These are phyloP conservation scores for Clarias magur DNA, from an alignment of 2,113 vertebrate genomes.

Conservation along the genomic window DNA sequence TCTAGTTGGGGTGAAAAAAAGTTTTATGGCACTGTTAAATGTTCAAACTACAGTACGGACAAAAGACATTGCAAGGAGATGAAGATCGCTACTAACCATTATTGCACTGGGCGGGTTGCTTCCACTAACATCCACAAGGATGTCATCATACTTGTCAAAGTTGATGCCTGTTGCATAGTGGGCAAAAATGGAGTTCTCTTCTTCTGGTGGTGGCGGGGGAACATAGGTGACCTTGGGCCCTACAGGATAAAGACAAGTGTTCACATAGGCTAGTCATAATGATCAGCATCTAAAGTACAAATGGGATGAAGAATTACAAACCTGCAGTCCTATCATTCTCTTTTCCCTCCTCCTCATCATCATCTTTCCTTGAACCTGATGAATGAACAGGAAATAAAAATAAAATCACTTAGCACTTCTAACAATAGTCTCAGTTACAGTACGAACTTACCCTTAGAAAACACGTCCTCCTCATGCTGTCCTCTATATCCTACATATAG, in stretches of 20 bases:
- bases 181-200: constrained; percentile 84
- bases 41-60: not conserved
- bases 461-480: constrained; percentile 60
- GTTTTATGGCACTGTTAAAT: not conserved
- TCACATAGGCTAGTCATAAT: not conserved
- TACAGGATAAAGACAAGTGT: constrained; percentile 52
- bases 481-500: constrained; percentile 67
- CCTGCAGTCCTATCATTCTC: constrained; percentile 54
- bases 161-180: constrained; percentile 86
- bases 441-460: constrained; percentile 51
- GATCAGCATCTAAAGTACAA: not conserved
- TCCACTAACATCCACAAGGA: constrained; percentile 84
- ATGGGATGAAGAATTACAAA: not conserved
- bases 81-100: constrained; percentile 67
- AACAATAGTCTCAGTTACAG: not conserved
- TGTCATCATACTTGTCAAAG: constrained; percentile 93
- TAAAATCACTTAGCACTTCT: not conserved
- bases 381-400: not conserved
- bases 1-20: constrained; percentile 61
- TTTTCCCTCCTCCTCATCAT: not conserved
- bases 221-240: constrained; percentile 86
- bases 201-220: constrained; percentile 83
- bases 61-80: not conserved
- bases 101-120: constrained; percentile 80
- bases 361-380: not conserved